A percentile compares a stretch with the other conserved stretches of the same genome.
These are phyloP conservation scores for Otus sunia DNA, from an alignment of 2,113 vertebrate species.

Conservation along the genomic window DNA sequence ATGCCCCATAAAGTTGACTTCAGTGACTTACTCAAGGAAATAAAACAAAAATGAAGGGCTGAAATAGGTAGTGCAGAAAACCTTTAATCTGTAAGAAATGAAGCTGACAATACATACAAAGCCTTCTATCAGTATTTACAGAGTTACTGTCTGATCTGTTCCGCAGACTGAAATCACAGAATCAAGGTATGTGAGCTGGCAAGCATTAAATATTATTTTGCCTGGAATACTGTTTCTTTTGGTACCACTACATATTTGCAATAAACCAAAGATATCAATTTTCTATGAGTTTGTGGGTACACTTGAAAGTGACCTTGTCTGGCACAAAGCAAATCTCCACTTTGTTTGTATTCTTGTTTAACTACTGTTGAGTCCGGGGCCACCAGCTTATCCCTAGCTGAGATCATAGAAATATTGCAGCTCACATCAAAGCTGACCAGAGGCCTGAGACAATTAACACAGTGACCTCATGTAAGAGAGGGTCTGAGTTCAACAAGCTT, in stretches of 20 bases:
- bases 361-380: constrained; percentile 56
- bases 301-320: constrained; percentile 40
- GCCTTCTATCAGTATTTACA: not conserved
- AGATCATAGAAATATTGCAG: constrained; percentile 68
- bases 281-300: not conserved
- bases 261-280: constrained; percentile 4
- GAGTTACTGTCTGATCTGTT: not conserved
- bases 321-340: constrained; percentile 9
- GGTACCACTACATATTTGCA: not conserved
- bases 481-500: not conserved
- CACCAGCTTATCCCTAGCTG: constrained; percentile 75
- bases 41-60: not conserved
- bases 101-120: not conserved
- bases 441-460: constrained; percentile 34
- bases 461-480: constrained; percentile 37
- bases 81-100: not conserved
- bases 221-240: not conserved
- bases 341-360: constrained; percentile 35
- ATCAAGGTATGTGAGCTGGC: not conserved
- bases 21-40: not conserved
- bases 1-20: not conserved
- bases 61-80: not conserved
- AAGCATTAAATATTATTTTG: not conserved
- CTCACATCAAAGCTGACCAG: constrained; percentile 77
- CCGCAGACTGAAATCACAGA: not conserved